A percentile compares a stretch with the other conserved stretches of the same genome.
phyloP scores from a whole-genome alignment of 2,113 vertebrate genomes.

The Hassar affinis region DNA sequence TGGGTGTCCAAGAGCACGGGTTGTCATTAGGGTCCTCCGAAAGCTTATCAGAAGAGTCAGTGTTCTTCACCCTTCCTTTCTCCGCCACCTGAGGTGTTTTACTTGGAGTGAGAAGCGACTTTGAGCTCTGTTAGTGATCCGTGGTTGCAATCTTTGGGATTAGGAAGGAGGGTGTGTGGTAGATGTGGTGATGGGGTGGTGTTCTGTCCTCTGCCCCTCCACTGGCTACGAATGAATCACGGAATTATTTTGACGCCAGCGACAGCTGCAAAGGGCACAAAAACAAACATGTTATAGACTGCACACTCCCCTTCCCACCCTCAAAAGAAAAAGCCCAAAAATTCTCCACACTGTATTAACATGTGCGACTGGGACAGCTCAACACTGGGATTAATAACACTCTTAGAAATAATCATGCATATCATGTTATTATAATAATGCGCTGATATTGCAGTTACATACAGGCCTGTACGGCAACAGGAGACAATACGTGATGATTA shows the following conservation, averaged over 20 bases:
- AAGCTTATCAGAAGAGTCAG: constrained; percentile 48
- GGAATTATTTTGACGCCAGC: constrained; percentile 59
- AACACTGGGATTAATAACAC: not conserved
- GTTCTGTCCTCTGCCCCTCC: constrained; percentile 53
- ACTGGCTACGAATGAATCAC: constrained; percentile 58
- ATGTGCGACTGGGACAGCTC: not conserved
- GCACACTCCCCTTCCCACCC: constrained; percentile 19
- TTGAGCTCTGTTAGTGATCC: constrained; percentile 56
- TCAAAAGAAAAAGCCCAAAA: constrained; percentile 7
- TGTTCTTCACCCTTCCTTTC: constrained; percentile 43
- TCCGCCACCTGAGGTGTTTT: constrained; percentile 26
- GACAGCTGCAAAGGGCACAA: constrained; percentile 59
- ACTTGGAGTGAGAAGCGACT: constrained; percentile 52
- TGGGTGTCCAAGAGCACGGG: constrained; percentile 21
- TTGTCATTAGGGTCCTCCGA: constrained; percentile 24
- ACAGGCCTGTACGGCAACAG: constrained; percentile 50
- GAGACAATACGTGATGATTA: constrained; percentile 39
- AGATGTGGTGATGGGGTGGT: constrained; percentile 40
- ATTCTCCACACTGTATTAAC: not conserved
- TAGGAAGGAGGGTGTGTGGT: constrained; percentile 41
- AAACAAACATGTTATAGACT: constrained; percentile 48
- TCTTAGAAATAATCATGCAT: not conserved
- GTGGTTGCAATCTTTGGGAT: constrained; percentile 66
- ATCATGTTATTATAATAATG: constrained; percentile 12
- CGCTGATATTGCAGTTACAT: constrained; percentile 32